Percentiles rank a stretch among this genome's conserved stretches.
Evolutionary conservation across 2,888 invertebrate species (phyloP).

Genomic region (Lochmaea crataegi): DNA sequence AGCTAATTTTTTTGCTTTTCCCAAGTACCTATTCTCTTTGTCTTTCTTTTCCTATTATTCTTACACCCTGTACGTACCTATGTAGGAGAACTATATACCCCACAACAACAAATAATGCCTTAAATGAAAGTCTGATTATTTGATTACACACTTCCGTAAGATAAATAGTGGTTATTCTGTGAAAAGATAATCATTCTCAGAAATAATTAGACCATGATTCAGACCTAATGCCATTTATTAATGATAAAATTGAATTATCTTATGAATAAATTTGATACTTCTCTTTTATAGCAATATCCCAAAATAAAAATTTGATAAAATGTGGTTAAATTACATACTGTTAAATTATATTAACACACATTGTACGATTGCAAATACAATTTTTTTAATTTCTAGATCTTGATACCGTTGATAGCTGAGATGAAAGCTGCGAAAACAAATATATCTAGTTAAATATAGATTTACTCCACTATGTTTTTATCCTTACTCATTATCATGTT

Average conservation of each 20-base stretch:
- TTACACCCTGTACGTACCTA: not conserved
- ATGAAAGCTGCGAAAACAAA: too few species aligned
- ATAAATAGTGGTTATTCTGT: constrained; percentile 17
- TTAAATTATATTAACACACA: not conserved
- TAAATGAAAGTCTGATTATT: constrained; percentile 6
- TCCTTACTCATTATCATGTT: too few species aligned
- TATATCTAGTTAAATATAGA: too few species aligned
- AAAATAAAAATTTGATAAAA: not conserved
- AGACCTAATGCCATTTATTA: not conserved
- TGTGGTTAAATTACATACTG: not conserved
- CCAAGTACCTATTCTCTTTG: too few species aligned
- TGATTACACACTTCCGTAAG: constrained; percentile 12
- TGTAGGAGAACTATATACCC: not conserved
- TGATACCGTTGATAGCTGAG: too few species aligned
- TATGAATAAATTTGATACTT: not conserved
- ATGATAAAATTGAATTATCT: not conserved
- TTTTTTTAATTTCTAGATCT: too few species aligned
- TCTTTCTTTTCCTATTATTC: too few species aligned
- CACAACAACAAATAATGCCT: not conserved
- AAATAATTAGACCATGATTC: constrained; percentile 19
- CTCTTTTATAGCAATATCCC: not conserved
- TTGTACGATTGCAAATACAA: not conserved
- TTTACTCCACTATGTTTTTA: too few species aligned
- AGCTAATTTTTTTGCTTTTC: too few species aligned
- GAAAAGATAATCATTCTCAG: constrained; percentile 10